phyloP scores from a whole-genome alignment of 2,113 vertebrate genomes.

The Pterocles orientalis region DNA sequence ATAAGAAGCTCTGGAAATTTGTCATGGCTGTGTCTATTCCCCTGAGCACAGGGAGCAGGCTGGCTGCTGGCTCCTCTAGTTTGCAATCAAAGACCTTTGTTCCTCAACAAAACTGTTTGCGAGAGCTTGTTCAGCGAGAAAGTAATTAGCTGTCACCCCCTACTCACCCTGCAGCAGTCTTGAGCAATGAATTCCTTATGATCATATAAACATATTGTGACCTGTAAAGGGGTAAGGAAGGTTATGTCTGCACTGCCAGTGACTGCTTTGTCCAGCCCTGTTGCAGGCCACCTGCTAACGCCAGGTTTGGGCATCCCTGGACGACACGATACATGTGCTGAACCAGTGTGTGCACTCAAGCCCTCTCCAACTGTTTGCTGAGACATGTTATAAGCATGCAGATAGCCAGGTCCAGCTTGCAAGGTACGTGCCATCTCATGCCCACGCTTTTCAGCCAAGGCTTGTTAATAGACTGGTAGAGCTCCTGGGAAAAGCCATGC shows the following conservation, averaged over 20 bases:
- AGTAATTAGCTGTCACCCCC: background rate
- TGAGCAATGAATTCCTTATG: background rate
- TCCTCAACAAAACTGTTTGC: background rate
- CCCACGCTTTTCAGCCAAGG: fast-evolving
- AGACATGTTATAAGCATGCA: fast-evolving
- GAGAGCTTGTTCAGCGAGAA: background rate
- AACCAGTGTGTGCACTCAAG: background rate
- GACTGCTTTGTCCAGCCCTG: background rate
- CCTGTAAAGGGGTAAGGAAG: background rate
- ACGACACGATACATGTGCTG: fast-evolving
- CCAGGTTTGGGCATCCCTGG: background rate
- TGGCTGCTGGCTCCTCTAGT: background rate
- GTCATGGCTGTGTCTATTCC: background rate
- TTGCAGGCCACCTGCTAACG: fast-evolving
- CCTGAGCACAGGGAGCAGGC: background rate
- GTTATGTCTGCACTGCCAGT: fast-evolving
- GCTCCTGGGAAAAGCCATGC: background rate
- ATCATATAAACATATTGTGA: background rate
- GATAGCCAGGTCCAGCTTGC: background rate
- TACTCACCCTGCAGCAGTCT: background rate
- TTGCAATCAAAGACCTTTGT: background rate
- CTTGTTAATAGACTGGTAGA: background rate
- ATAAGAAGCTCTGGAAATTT: background rate
- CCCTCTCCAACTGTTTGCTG: background rate
- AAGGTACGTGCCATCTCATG: background rate